Evolutionary conservation across 2,888 invertebrate genomes (phyloP), one percentile per base, ranked within the genome.

Genomic region (Horisme vitalbata): DNA sequence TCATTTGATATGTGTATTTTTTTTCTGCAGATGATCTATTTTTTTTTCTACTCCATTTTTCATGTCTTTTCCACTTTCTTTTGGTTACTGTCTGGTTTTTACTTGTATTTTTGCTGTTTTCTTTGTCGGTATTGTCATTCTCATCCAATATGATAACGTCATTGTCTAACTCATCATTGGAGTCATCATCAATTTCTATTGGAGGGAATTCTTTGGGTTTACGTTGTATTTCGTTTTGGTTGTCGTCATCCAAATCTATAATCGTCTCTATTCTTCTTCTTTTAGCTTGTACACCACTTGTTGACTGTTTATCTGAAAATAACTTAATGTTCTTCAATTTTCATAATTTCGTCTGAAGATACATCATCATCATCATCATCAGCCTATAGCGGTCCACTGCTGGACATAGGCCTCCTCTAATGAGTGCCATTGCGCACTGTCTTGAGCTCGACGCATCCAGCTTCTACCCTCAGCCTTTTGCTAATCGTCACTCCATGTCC

Each of bases 211-310:
- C 44, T 31, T 39, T 39, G 5, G 1, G n/a, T n/a, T 1, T 1
- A 12, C 2, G n/a, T 7, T 28, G 9, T 12, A 13, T 13, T 13
- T 4, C 0, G 10, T 28, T 14, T n/a, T 28, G 13, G 4, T 13
- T n/a, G 4, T 28, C 28, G 53, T 59, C 49, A 45, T 61, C 68
- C 38, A 69, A 51, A 31, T 56, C 47, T 45, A 68, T 68, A 14
- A 65, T 23, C 41, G 13, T 13, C 7, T 61, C 59, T 49, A 51
- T 35, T 34, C 63, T 67, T 35, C 33, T 27, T 24, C 56, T 57
- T 41, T 67, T 63, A 12, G 12, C 18, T 27, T 31, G 24, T 32
- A 12, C 24, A 20, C 47, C 7, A 51, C 67, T 32, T 3, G 14
- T 38, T 9, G 38, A 30, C 23, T 18, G 15, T 15, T 18, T 14